These are phyloP conservation scores for Pygmarrhopalites habei DNA, from an alignment of 1,140 invertebrate species.

Conservation along the genomic window DNA sequence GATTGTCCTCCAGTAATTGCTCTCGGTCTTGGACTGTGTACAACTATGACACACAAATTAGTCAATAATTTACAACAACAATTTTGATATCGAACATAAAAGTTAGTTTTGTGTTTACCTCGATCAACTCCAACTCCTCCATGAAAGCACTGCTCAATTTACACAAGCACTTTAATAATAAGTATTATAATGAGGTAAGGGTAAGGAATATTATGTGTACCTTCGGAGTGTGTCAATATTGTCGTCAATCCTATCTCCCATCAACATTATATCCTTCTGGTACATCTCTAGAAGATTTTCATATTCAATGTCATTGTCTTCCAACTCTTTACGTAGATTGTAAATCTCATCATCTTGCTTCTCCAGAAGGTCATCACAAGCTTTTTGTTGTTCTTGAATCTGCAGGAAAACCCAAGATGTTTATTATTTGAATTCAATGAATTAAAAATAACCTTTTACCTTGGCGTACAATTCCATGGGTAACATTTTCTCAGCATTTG, in stretches of 20 bases:
- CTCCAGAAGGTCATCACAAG: slow-evolving; percentile 27
- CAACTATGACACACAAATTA: slow-evolving; percentile 17
- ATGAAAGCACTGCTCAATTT: too few relatives aligned
- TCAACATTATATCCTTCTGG: slow-evolving; percentile 37
- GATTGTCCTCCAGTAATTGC: slow-evolving; percentile 29
- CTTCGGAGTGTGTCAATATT: slow-evolving; percentile 24
- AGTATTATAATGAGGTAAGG: too few relatives aligned
- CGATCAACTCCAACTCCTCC: slow-evolving; percentile 31
- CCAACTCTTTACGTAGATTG: slow-evolving; percentile 23
- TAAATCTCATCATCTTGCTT: slow-evolving; percentile 32
- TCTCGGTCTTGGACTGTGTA: slow-evolving; percentile 28
- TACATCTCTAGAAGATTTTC: slow-evolving; percentile 33
- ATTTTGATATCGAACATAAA: neutral
- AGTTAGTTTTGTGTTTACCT: too few relatives aligned
- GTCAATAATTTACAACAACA: too few relatives aligned
- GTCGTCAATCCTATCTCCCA: slow-evolving; percentile 39
- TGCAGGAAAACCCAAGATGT: neutral
- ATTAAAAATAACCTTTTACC: slow-evolving; percentile 1
- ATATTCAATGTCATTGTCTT: slow-evolving; percentile 34
- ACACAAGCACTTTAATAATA: too few relatives aligned
- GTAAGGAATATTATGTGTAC: too few relatives aligned
- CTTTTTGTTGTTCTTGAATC: slow-evolving; percentile 31
- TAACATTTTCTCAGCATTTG: slow-evolving; percentile 27
- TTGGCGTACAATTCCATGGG: slow-evolving; percentile 33
- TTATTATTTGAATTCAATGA: too few relatives aligned